Evolutionary conservation across 2,797 vertebrate genomes (phyloP).

Genomic region (Coregonus sp.): DNA sequence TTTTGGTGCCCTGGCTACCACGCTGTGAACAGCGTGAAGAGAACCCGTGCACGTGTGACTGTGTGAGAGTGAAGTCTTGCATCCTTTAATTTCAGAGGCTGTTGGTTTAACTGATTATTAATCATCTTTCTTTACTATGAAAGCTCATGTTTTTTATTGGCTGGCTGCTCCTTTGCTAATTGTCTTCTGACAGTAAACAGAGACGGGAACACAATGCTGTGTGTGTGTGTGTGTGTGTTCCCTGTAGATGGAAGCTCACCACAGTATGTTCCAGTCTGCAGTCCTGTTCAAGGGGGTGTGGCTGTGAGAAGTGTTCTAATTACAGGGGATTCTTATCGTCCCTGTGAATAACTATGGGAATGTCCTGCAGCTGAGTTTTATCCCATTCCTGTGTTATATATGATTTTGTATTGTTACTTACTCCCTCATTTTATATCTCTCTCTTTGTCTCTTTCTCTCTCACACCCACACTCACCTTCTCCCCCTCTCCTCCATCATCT

Average conservation of each 20-base stretch:
- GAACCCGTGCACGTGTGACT: no score
- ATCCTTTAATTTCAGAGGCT: background rate
- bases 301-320: slow-evolving; percentile 62
- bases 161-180: slow-evolving; percentile 53
- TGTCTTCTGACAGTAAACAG: slow-evolving; percentile 41
- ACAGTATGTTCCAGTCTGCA: slow-evolving; percentile 47
- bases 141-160: slow-evolving; percentile 12
- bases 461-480: background rate
- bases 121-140: background rate
- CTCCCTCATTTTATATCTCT: background rate
- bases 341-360: slow-evolving; percentile 33
- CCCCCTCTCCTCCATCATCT: background rate
- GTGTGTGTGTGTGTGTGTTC: background rate
- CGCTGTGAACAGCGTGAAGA: no score
- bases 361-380: background rate
- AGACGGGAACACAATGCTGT: slow-evolving; percentile 44
- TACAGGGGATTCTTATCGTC: slow-evolving; percentile 63
- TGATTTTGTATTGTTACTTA: background rate
- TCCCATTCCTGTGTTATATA: background rate
- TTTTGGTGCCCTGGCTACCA: no score
- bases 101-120: slow-evolving; percentile 11
- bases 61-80: background rate
- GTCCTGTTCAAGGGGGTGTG: slow-evolving; percentile 47
- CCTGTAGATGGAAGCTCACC: background rate
- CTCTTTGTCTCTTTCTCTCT: background rate